Percentiles rank a stretch among this genome's conserved stretches.
phyloP scores from a whole-genome alignment of 1,140 invertebrate genomes.

The Drosophila novamexicana region DNA sequence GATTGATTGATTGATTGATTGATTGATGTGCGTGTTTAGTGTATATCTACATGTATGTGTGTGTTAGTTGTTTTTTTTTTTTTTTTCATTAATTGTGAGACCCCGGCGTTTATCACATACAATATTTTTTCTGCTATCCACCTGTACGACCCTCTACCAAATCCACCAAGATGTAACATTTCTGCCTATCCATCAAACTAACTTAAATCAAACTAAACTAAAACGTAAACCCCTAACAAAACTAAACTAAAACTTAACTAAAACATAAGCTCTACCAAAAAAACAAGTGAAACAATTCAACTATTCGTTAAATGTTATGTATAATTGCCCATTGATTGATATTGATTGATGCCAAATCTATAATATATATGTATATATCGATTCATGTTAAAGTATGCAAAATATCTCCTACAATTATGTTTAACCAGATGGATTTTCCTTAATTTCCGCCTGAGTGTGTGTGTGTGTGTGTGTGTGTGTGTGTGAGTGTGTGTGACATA shows the following conservation, averaged over 20 bases:
- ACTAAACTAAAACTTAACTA: slow-evolving; percentile 15
- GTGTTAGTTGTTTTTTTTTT: slow-evolving; percentile 15
- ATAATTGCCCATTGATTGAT: slow-evolving; percentile 38
- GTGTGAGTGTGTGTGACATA: slow-evolving; percentile 18
- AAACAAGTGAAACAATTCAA: slow-evolving; percentile 14
- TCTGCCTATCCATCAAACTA: slow-evolving; percentile 23
- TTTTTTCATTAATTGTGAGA: slow-evolving; percentile 21
- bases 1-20: slow-evolving; percentile 55
- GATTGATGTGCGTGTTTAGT: slow-evolving; percentile 49
- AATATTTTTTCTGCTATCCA: slow-evolving; percentile 1
- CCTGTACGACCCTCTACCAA: slow-evolving; percentile 9
- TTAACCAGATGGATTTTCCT: background rate
- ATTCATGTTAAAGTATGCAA: background rate
- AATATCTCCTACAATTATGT: slow-evolving; percentile 10
- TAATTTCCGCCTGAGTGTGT: slow-evolving; percentile 21
- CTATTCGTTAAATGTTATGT: slow-evolving; percentile 34
- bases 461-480: slow-evolving; percentile 14
- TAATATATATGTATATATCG: slow-evolving; percentile 11
- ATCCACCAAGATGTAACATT: slow-evolving; percentile 36
- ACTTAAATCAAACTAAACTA: slow-evolving; percentile 23
- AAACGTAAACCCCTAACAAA: slow-evolving; percentile 8
- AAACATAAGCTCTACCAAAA: slow-evolving; percentile 8
- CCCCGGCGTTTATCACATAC: slow-evolving; percentile 25
- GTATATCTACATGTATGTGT: slow-evolving; percentile 36
- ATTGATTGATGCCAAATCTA: slow-evolving; percentile 29